phyloP scores from a whole-genome alignment of 2,113 vertebrate species.

The Pomatorhinus ruficollis region DNA sequence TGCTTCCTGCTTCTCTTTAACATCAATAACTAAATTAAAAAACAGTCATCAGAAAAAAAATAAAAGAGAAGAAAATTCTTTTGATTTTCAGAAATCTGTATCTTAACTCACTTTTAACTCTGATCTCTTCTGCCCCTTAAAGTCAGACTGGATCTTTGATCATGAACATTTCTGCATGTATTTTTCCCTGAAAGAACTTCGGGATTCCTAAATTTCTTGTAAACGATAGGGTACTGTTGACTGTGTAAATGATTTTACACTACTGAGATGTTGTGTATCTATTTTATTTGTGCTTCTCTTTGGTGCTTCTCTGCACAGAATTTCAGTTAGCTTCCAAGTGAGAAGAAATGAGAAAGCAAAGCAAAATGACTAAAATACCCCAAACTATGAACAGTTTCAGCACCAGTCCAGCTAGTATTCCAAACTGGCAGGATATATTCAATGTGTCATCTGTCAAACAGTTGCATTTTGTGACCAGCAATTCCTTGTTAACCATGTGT shows the following conservation, averaged over 20 bases:
- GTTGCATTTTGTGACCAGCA: neutral
- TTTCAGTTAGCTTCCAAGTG: conserved; percentile 25
- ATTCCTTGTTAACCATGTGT: conserved; percentile 15
- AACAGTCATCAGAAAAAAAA: neutral
- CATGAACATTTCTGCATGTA: neutral
- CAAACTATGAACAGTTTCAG: conserved; percentile 8
- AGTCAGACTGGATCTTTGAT: neutral
- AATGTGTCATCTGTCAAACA: conserved; percentile 15
- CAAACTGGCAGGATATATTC: conserved; percentile 6
- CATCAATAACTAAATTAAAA: neutral
- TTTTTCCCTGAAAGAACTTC: neutral
- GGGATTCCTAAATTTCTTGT: neutral
- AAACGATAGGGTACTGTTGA: neutral
- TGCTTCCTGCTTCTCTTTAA: neutral
- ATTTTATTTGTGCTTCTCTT: neutral
- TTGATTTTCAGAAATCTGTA: neutral
- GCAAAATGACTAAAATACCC: neutral
- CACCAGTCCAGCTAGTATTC: neutral
- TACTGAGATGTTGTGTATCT: neutral
- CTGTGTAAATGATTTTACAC: neutral
- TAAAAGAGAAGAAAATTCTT: neutral
- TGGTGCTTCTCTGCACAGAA: neutral
- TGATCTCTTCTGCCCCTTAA: neutral
- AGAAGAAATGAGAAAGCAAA: neutral
- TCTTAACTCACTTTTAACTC: neutral